Evolutionary conservation across 2,797 vertebrate species (phyloP).

Genomic region (Nothura maculosa): DNA sequence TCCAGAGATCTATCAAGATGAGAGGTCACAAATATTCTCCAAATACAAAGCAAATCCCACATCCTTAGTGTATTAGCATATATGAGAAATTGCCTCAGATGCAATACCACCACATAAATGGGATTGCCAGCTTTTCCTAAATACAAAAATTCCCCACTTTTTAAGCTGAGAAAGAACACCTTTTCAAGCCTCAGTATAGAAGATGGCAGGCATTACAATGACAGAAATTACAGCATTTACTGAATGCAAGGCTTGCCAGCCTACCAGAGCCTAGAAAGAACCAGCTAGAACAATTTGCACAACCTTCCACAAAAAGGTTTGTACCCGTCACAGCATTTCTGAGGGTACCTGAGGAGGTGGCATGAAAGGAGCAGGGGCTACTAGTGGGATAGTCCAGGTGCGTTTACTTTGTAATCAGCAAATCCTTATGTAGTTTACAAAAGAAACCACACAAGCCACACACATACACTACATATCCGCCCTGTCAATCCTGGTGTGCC

Average conservation of each 20-base stretch:
- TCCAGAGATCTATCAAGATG: not conserved
- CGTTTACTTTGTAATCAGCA: too few species aligned
- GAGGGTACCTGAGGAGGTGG: not conserved
- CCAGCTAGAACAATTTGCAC: not conserved
- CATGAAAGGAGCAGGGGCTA: too few species aligned
- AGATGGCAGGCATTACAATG: not conserved
- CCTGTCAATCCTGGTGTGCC: too few species aligned
- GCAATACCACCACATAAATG: not conserved
- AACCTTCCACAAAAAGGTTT: not conserved
- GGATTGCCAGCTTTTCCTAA: not conserved
- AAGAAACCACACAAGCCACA: too few species aligned
- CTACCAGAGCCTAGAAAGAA: not conserved
- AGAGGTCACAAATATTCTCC: not conserved
- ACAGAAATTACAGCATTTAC: not conserved
- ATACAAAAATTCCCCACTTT: fast-evolving
- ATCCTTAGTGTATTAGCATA: not conserved
- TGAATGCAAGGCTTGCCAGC: not conserved
- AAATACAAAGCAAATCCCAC: constrained; percentile 35
- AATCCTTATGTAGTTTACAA: too few species aligned
- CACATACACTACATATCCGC: too few species aligned
- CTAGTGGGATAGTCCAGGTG: too few species aligned
- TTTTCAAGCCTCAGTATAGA: not conserved
- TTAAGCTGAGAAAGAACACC: not conserved
- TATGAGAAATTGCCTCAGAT: not conserved
- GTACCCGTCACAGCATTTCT: not conserved